Conservation (phyloP, 2,888 invertebrate species). For the Biston stratarius region DNA sequence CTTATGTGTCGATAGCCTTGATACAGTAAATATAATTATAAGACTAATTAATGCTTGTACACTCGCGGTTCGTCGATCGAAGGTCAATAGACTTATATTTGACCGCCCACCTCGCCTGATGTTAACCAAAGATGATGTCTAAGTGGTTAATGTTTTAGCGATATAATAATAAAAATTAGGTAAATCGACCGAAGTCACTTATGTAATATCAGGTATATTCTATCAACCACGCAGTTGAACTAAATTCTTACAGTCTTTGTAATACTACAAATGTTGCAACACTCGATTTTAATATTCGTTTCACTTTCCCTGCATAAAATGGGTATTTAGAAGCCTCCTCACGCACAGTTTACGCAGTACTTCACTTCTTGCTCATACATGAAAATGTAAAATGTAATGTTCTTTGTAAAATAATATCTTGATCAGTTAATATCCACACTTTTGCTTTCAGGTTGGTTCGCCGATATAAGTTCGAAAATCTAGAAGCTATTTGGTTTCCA, state of each 20-base stretch:
- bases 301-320: conserved; percentile 10
- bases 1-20: no score
- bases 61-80: no score
- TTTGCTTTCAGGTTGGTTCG: conserved; percentile 86
- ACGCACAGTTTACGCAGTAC: conserved; percentile 7
- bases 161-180: no score
- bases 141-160: no score
- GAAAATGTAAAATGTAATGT: no score
- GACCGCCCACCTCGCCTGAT: no score
- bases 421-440: neutral
- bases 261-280: neutral
- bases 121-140: no score
- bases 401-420: neutral
- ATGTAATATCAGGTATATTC: neutral
- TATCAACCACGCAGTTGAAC: neutral
- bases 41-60: no score
- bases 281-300: neutral
- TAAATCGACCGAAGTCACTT: no score
- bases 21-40: no score
- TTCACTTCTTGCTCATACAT: conserved; percentile 9
- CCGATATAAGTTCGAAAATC: conserved; percentile 87
- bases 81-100: no score
- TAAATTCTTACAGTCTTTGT: neutral
- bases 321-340: neutral
- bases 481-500: conserved; percentile 90